Conservation (phyloP, 2,888 invertebrate species). For the Steromphala cineraria region DNA sequence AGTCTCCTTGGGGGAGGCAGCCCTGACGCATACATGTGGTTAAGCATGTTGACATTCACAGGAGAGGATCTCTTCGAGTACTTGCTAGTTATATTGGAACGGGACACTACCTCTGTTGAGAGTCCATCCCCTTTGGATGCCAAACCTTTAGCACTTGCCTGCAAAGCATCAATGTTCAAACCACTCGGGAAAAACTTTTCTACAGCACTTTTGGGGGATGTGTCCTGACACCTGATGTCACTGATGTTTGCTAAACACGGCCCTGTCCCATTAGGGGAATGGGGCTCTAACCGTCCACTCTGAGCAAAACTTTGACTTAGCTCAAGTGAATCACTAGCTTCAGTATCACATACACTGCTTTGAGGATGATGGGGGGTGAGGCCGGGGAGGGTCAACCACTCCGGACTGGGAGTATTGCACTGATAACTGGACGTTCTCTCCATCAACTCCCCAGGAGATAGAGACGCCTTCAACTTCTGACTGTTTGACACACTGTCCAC, state of each 20-base stretch:
- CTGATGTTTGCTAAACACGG: not conserved
- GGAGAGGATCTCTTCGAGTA: conserved; percentile 59
- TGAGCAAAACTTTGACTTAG: conserved; percentile 1
- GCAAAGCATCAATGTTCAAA: conserved; percentile 20
- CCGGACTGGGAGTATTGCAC: conserved; percentile 23
- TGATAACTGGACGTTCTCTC: conserved; percentile 15
- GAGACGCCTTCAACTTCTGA: not conserved
- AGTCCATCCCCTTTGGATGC: conserved; percentile 11
- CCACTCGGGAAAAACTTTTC: not conserved
- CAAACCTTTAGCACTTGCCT: conserved; percentile 31
- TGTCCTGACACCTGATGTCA: not conserved
- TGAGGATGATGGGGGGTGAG: conserved; percentile 22
- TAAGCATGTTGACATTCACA: conserved; percentile 58
- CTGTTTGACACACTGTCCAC: not conserved
- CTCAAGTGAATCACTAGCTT: not conserved
- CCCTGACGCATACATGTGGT: conserved; percentile 61
- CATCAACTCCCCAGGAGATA: not conserved
- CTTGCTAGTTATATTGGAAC: conserved; percentile 54
- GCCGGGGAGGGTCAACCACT: conserved; percentile 33
- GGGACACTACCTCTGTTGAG: conserved; percentile 44
- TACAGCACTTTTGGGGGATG: conserved; percentile 14
- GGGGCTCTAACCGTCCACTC: conserved; percentile 6
- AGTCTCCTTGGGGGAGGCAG: conserved; percentile 64
- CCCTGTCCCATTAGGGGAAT: not conserved
- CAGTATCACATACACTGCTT: conserved; percentile 13